Evolutionary conservation across 2,113 vertebrate species (phyloP).

Genomic region (Sialia sialis): DNA sequence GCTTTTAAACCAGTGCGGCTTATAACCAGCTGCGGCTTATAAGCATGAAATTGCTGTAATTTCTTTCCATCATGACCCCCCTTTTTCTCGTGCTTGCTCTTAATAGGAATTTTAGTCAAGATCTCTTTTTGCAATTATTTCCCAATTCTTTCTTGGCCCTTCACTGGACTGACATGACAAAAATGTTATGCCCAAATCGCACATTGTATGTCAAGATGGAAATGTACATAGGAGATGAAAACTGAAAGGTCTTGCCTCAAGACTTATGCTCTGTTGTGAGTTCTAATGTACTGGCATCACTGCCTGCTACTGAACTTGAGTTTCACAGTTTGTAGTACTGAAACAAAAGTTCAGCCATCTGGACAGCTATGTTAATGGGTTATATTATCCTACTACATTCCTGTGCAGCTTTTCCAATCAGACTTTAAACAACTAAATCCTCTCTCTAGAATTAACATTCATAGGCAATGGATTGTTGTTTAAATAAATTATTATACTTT

Average conservation of each 20-base stretch:
- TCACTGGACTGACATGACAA: not conserved
- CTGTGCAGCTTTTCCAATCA: constrained; percentile 6
- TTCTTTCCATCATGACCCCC: not conserved
- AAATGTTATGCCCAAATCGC: not conserved
- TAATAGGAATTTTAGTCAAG: not conserved
- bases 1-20: no score
- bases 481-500: constrained; percentile 21
- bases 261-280: not conserved
- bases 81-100: not conserved
- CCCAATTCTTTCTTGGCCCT: not conserved
- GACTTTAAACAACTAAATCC: constrained; percentile 18
- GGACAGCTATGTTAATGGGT: constrained; percentile 5
- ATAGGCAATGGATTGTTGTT: not conserved
- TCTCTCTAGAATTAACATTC: constrained; percentile 25
- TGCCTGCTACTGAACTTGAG: not conserved
- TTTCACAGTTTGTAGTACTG: not conserved
- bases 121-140: not conserved
- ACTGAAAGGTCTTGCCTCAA: not conserved
- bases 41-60: no score
- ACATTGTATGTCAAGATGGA: not conserved
- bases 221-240: not conserved
- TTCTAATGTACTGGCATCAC: not conserved
- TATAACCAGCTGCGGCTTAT: no score
- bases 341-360: constrained; percentile 51
- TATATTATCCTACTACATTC: constrained; percentile 15